A percentile compares a stretch with the other conserved stretches of the same genome.
These are phyloP conservation scores for Toxotes chatareus DNA, from an alignment of 2,113 vertebrate species.

Conservation along the genomic window DNA sequence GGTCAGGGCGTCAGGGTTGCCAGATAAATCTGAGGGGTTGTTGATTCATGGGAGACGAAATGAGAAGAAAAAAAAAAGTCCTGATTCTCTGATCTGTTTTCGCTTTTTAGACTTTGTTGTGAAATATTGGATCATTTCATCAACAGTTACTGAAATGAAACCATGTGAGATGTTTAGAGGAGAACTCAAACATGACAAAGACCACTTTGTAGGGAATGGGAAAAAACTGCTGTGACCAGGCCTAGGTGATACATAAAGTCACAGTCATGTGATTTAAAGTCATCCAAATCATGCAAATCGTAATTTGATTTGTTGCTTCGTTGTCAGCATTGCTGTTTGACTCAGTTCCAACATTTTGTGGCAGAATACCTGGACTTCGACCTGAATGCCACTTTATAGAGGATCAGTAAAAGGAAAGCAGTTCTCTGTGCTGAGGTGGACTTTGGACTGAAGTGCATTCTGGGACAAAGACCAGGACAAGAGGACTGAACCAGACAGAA, in stretches of 20 bases:
- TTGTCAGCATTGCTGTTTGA: neutral
- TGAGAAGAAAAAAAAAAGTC: too few species aligned
- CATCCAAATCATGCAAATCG: too few species aligned
- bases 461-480: neutral
- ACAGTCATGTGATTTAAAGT: neutral
- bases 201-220: too few species aligned
- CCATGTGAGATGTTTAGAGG: too few species aligned
- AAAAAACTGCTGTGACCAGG: neutral
- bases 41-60: too few species aligned
- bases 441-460: neutral
- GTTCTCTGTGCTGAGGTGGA: neutral
- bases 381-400: constrained; percentile 5
- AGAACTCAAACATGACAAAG: too few species aligned
- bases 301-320: neutral
- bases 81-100: too few species aligned
- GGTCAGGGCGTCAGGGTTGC: too few species aligned
- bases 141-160: too few species aligned
- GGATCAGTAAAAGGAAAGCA: neutral
- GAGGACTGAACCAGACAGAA: neutral
- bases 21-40: too few species aligned
- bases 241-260: neutral
- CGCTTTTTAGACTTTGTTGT: too few species aligned
- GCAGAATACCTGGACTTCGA: constrained; percentile 9
- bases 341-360: neutral
- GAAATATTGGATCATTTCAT: too few species aligned